A percentile compares a stretch with the other conserved stretches of the same genome.
phyloP scores from a whole-genome alignment of 2,888 invertebrate species.

The Protophormia terraenovae region DNA sequence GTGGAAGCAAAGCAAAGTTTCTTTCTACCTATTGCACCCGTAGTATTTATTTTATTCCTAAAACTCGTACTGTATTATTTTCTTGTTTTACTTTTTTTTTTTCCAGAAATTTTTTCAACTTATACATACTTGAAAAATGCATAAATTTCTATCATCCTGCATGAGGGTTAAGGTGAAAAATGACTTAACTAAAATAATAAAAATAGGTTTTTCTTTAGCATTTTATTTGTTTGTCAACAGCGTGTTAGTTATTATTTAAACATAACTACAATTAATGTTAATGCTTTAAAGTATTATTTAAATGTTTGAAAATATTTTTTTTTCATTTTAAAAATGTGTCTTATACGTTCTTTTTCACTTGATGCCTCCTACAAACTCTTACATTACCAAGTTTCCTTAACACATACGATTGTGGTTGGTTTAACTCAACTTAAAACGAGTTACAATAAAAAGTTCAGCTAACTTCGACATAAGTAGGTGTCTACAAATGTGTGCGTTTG shows the following conservation, averaged over 20 bases:
- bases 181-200: not conserved
- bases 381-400: constrained; percentile 47
- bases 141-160: constrained; percentile 39
- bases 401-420: constrained; percentile 64
- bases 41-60: constrained; percentile 35
- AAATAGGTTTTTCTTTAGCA: not conserved
- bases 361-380: not conserved
- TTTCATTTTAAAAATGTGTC: not conserved
- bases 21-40: constrained; percentile 27
- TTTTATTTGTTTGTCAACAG: not conserved
- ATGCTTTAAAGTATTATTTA: no score
- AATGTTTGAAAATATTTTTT: no score
- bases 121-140: constrained; percentile 33
- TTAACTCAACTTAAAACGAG: constrained; percentile 65
- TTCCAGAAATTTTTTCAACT: constrained; percentile 36
- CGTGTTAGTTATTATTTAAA: no score
- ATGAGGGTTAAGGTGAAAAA: not conserved
- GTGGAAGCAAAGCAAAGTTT: constrained; percentile 10
- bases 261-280: no score
- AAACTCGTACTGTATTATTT: constrained; percentile 34
- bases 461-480: constrained; percentile 53
- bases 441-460: constrained; percentile 61
- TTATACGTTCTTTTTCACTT: not conserved
- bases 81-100: not conserved
- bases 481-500: constrained; percentile 6